phyloP scores from a whole-genome alignment of 30 jellyfish, hydroid and myxozoan genomes.

The Catostylus mosaicus region DNA sequence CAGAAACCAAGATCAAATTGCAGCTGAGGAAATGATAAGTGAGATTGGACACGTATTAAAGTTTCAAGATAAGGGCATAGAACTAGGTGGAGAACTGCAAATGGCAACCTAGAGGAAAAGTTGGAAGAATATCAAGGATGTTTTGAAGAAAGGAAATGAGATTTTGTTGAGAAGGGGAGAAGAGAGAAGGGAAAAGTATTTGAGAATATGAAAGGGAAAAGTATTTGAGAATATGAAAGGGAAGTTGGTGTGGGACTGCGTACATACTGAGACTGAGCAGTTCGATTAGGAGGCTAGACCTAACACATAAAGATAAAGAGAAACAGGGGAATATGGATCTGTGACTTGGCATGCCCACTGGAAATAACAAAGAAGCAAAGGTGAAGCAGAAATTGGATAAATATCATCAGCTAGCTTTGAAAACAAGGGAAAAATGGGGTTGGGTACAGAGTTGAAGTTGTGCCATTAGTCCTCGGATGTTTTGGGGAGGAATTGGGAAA shows the following conservation, averaged over 20 bases:
- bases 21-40: neutral
- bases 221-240: neutral
- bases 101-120: neutral
- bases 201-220: neutral
- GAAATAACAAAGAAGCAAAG: neutral
- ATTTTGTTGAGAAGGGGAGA: neutral
- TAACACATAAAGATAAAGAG: neutral
- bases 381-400: neutral
- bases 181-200: neutral
- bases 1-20: neutral
- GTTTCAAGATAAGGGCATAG: neutral
- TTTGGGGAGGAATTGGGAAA: neutral
- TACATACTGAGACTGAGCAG: neutral
- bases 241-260: neutral
- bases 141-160: neutral
- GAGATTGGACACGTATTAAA: neutral
- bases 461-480: neutral
- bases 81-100: neutral
- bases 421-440: neutral
- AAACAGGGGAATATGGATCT: neutral
- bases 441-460: neutral
- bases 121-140: neutral
- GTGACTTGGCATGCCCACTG: neutral
- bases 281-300: neutral
- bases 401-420: neutral